phyloP scores from a whole-genome alignment of 2,888 invertebrate genomes.

The Galeruca laticollis region DNA sequence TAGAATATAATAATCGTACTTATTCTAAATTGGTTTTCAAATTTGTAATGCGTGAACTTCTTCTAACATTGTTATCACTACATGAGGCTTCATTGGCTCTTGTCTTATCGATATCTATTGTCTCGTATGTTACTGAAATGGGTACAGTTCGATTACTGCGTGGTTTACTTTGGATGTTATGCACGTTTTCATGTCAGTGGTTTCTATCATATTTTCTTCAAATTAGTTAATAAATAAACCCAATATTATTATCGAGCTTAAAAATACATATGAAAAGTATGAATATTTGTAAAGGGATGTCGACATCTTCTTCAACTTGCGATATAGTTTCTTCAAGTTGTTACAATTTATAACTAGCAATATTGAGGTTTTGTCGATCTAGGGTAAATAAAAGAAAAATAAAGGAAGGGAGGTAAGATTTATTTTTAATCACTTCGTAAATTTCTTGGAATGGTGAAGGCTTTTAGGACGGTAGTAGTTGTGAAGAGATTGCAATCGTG shows the following conservation, averaged over 20 bases:
- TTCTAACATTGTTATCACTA: too few species aligned
- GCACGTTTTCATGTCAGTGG: background rate
- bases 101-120: background rate
- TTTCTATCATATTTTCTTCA: background rate
- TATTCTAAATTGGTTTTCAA: too few species aligned
- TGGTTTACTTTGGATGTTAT: background rate
- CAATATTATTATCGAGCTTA: background rate
- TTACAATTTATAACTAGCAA: background rate
- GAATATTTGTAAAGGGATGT: background rate
- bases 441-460: background rate
- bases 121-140: background rate
- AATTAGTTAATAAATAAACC: background rate
- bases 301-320: background rate
- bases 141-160: background rate
- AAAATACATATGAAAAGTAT: background rate
- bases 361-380: constrained; percentile 2
- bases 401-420: background rate
- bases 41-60: too few species aligned
- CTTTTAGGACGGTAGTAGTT: constrained; percentile 18
- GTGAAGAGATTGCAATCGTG: constrained; percentile 30
- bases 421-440: background rate
- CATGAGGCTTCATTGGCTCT: too few species aligned
- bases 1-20: too few species aligned
- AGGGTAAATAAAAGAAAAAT: background rate
- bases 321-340: background rate